Base-by-base conservation (phyloP, 2,888 invertebrate genomes). In the Lasioglossum villosulum region DNA sequence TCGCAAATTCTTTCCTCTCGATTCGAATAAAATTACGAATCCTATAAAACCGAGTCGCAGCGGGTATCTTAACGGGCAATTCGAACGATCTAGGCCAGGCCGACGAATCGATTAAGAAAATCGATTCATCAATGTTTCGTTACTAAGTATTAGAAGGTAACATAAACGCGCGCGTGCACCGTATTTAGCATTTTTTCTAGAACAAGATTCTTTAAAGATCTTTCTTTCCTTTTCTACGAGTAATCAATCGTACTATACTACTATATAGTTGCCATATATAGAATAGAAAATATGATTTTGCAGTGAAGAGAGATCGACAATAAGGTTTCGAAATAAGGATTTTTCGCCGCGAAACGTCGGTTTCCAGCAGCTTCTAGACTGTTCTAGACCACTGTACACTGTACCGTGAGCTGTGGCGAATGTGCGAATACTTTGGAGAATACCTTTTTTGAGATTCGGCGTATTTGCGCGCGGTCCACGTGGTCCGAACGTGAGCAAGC, bases 401-500 rank as follows among this genome's bases (percentile, higher is more conserved):
- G 52, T 52, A 2, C 23, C 23, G 52, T 23, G 23, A 8, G 8
- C 6, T 23, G 52, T 23, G 2, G 19, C 27, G 59, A 68, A 8
- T 3, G 10, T 37, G 39, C 4, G 30, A 66, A 37, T 37, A 37
- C 37, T 5, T 37, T 37, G 37, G 37, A 37, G 30, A 66, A 12
- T n/a, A 72, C 12, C 10, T 27, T 63, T 63, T 63, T 63, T 30
- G 63, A 30, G 37, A 68, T 68, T 68, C 66, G 37, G 19, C 34
- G 63, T 63, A 63, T 34, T 30, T 16, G 30, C 16, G 30, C 19
- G 19, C 19, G 23, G 34, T 89, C 76, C 83, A 88, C 88, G 86
- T 86, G 76, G 75, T 88, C 80, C 70, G 66, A 83, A 80, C 37
- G n/a, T 48, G 76, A 68, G 2, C 37, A 0, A 68, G 81, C 42